A percentile compares a stretch with the other conserved stretches of the same genome.
These are phyloP conservation scores for Glossosoma conforme DNA, from an alignment of 1,140 invertebrate genomes.

Conservation along the genomic window DNA sequence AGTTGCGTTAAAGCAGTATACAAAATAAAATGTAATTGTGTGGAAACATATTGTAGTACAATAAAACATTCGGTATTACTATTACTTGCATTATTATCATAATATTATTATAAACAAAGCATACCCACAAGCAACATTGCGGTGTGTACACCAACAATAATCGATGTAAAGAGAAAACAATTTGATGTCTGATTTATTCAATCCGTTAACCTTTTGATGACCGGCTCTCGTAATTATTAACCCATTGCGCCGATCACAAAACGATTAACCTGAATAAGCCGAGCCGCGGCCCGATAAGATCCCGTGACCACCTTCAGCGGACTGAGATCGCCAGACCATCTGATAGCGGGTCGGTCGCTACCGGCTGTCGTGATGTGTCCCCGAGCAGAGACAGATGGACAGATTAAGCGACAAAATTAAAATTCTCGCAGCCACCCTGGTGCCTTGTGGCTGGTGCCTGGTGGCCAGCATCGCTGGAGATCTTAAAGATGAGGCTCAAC, in stretches of 20 bases:
- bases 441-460: too few relatives aligned
- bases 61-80: too few relatives aligned
- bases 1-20: too few relatives aligned
- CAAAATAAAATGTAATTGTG: too few relatives aligned
- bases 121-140: too few relatives aligned
- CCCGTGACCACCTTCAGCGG: constrained; percentile 1
- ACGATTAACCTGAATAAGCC: constrained; percentile 24
- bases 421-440: constrained; percentile 19
- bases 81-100: too few relatives aligned
- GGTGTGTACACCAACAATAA: too few relatives aligned
- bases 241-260: constrained; percentile 15
- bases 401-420: constrained; percentile 24
- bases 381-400: constrained; percentile 12
- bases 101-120: too few relatives aligned
- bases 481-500: constrained; percentile 19
- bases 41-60: too few relatives aligned
- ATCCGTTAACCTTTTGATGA: constrained; percentile 12
- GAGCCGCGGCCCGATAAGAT: constrained; percentile 10
- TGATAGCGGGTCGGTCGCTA: constrained; percentile 14
- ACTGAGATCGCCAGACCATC: neutral
- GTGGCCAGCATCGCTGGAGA: constrained; percentile 13
- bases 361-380: constrained; percentile 23
- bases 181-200: neutral
- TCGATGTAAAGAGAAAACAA: too few relatives aligned
- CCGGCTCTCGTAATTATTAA: constrained; percentile 14